Evolutionary conservation across 2,797 vertebrate genomes (phyloP).

Genomic region (Champsocephalus gunnari): DNA sequence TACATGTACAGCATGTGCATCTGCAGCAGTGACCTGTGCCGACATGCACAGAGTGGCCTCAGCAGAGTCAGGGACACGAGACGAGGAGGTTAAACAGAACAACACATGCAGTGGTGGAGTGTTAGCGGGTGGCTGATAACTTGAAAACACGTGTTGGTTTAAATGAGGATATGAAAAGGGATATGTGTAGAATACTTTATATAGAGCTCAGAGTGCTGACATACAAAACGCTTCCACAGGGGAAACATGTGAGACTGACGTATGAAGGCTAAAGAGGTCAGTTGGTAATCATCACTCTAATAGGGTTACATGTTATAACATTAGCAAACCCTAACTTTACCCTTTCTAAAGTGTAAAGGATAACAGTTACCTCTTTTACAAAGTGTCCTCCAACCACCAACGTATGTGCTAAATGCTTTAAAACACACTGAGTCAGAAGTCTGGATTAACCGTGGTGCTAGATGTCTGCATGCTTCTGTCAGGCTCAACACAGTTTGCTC

Average conservation of each 20-base stretch:
- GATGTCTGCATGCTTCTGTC: neutral
- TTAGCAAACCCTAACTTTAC: too few relatives aligned
- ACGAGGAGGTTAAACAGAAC: conserved; percentile 35
- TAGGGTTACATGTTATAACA: too few relatives aligned
- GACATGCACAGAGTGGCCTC: conserved; percentile 26
- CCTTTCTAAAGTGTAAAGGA: too few relatives aligned
- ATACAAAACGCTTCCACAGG: neutral
- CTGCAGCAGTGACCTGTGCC: conserved; percentile 51
- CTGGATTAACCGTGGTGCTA: neutral
- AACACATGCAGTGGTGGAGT: neutral
- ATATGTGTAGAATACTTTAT: neutral
- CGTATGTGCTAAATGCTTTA: too few relatives aligned
- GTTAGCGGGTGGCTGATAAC: neutral
- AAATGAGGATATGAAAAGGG: neutral
- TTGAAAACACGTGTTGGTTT: too few relatives aligned
- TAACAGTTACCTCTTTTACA: too few relatives aligned
- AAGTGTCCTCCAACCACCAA: too few relatives aligned
- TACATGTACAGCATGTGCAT: conserved; percentile 60
- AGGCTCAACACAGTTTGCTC: neutral
- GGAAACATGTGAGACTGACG: too few relatives aligned
- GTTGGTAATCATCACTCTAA: too few relatives aligned
- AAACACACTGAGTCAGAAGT: neutral
- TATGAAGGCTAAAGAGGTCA: too few relatives aligned
- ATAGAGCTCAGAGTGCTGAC: neutral
- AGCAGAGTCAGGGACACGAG: neutral